Evolutionary conservation across 2,113 vertebrate species (phyloP), one percentile per base, ranked within the genome.

Genomic region (Petrocephalus microphthalmus): DNA sequence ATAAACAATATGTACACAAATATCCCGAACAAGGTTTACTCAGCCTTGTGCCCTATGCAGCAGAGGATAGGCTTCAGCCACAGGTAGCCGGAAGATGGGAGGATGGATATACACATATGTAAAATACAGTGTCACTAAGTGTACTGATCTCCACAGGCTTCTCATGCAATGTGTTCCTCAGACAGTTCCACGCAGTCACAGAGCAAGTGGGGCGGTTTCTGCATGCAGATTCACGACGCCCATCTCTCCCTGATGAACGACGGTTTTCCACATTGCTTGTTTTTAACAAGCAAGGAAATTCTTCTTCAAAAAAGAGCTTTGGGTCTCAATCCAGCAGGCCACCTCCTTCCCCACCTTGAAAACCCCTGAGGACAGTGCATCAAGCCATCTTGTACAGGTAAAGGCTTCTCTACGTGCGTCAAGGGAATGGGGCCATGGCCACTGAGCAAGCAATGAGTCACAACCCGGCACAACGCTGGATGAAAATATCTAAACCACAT

Each of bases 401-500:
- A 78, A 78, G 33, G 33, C 33, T 2, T 42, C 33, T 78, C 71
- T 42, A 7, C 2, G 17, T 78, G 29, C 33, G 11, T 19, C 33
- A 78, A 15, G 33, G 15, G 71, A 5, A 78, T 20, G 33, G 33
- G 15, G 2, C 5, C 17, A 42, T 42, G 71, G 33, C 15, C 33
- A 78, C 71, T 20, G 15, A 42, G 33, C 71, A 78, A 7, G 71
- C 33, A 78, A 78, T 78, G 71, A 78, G 33, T 78, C 71, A 78
- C 33, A 42, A 78, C 33, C 33, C 33, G 11, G 71, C 71, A 42
- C 15, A 78, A 33, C 71, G 5, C 71, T 74, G 71, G 33, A 78
- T 78, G 71, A 78, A 74, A 78, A 78, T 78, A 37, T 78, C 33
- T 78, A 29, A n/a, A 78, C 71, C 71, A 78, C 71, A 67, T 67